A percentile compares a stretch with the other conserved stretches of the same genome.
Conservation (phyloP, 1,140 invertebrate species). For the Sinella curviseta region DNA sequence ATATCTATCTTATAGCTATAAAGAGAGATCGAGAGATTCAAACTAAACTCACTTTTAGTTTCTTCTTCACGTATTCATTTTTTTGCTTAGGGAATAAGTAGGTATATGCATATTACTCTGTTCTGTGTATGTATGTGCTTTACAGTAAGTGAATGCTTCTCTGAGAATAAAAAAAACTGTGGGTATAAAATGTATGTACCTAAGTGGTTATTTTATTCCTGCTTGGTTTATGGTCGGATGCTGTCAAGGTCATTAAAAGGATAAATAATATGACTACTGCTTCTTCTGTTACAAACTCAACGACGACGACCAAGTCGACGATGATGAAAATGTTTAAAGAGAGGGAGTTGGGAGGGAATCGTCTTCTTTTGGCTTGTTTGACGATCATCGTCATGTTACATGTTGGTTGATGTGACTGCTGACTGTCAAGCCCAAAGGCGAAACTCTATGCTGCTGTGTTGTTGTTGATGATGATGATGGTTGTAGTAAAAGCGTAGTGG, state of each 20-base stretch:
- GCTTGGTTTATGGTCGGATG: neutral
- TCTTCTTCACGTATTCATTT: too few relatives aligned
- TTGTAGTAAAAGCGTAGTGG: neutral
- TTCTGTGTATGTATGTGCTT: too few relatives aligned
- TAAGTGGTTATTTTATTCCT: neutral
- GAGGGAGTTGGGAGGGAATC: neutral
- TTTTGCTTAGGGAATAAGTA: too few relatives aligned
- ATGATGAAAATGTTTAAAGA: too few relatives aligned
- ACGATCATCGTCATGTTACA: neutral
- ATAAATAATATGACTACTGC: conserved; percentile 1
- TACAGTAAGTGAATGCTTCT: neutral
- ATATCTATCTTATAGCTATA: too few relatives aligned
- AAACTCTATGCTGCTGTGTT: neutral
- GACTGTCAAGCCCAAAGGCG: neutral
- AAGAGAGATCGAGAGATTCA: too few relatives aligned
- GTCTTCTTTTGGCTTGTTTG: neutral
- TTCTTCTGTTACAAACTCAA: too few relatives aligned
- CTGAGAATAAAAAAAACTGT: neutral
- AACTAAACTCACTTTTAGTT: too few relatives aligned
- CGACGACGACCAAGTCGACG: too few relatives aligned
- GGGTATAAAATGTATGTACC: too few relatives aligned
- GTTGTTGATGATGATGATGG: neutral
- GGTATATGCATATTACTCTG: too few relatives aligned
- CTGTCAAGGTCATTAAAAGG: conserved; percentile 18
- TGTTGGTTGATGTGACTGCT: neutral